These are phyloP conservation scores for Lichenostomus cassidix DNA, from an alignment of 2,113 vertebrate species.

Conservation along the genomic window DNA sequence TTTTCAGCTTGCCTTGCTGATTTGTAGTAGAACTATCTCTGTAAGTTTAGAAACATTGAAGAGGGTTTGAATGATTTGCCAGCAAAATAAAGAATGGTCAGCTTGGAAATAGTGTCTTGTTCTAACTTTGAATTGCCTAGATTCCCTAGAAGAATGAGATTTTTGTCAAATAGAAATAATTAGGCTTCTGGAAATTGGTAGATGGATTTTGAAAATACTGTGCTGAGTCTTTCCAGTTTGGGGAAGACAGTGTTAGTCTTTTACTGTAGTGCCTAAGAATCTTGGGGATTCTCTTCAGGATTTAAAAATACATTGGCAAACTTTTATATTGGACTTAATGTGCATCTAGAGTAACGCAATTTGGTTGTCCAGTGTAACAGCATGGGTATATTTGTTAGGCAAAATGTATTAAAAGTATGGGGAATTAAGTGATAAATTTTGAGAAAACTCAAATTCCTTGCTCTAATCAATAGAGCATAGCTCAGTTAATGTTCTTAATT, in stretches of 20 bases:
- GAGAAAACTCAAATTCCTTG: background rate
- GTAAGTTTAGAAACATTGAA: background rate
- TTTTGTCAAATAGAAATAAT: slow-evolving; percentile 12
- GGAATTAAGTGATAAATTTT: background rate
- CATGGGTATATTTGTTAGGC: background rate
- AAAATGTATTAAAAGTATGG: background rate
- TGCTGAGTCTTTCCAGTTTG: background rate
- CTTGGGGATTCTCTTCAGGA: background rate
- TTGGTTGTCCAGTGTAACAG: background rate
- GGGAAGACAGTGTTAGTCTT: background rate
- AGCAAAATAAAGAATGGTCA: background rate
- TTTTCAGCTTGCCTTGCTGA: background rate
- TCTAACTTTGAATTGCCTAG: background rate
- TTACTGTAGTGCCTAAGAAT: background rate
- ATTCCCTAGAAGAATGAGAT: background rate
- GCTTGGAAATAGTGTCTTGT: background rate
- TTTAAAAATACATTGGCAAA: background rate
- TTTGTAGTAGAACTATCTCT: background rate
- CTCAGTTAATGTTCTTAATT: background rate
- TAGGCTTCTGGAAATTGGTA: background rate
- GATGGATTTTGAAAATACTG: background rate
- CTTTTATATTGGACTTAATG: background rate
- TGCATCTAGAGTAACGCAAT: background rate
- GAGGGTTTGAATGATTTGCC: background rate
- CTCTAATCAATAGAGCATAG: background rate